These are phyloP conservation scores for Drosophila trapezifrons DNA, from an alignment of 1,140 invertebrate genomes.

Conservation along the genomic window DNA sequence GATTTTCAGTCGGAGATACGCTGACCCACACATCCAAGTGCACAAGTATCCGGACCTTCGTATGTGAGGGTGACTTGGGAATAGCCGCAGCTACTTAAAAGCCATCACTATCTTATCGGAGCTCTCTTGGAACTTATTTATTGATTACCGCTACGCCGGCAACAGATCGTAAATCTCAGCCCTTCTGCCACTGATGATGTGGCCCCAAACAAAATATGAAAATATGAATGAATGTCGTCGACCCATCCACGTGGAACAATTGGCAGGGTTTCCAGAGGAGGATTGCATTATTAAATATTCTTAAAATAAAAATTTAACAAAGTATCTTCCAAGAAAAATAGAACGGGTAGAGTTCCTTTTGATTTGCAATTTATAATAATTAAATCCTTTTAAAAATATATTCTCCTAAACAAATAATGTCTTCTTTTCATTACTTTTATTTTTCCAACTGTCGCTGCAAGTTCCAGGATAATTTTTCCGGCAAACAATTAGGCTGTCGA, in stretches of 20 bases:
- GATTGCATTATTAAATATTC: too few species aligned
- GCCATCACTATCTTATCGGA: slow-evolving; percentile 41
- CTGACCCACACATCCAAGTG: slow-evolving; percentile 19
- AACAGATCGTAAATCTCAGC: slow-evolving; percentile 49
- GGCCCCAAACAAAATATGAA: slow-evolving; percentile 19
- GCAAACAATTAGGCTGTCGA: slow-evolving; percentile 73
- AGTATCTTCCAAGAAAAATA: background rate
- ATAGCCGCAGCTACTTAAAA: slow-evolving; percentile 36
- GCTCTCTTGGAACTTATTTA: slow-evolving; percentile 36
- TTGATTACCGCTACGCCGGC: slow-evolving; percentile 26
- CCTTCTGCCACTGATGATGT: slow-evolving; percentile 41
- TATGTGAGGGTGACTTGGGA: slow-evolving; percentile 16
- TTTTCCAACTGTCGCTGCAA: background rate
- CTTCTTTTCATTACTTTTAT: background rate
- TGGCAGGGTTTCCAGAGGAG: background rate
- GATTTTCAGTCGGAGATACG: slow-evolving; percentile 28
- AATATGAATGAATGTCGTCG: slow-evolving; percentile 37
- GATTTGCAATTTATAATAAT: too few species aligned
- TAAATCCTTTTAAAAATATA: too few species aligned
- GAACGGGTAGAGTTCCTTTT: too few species aligned
- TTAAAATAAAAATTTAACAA: background rate
- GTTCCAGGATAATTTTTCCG: slow-evolving; percentile 56
- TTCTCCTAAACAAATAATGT: background rate
- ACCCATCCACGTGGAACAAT: slow-evolving; percentile 26
- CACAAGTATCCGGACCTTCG: background rate